Conservation (phyloP, 92 coral and sea anemone species). For the Plumapathes pennacea region DNA sequence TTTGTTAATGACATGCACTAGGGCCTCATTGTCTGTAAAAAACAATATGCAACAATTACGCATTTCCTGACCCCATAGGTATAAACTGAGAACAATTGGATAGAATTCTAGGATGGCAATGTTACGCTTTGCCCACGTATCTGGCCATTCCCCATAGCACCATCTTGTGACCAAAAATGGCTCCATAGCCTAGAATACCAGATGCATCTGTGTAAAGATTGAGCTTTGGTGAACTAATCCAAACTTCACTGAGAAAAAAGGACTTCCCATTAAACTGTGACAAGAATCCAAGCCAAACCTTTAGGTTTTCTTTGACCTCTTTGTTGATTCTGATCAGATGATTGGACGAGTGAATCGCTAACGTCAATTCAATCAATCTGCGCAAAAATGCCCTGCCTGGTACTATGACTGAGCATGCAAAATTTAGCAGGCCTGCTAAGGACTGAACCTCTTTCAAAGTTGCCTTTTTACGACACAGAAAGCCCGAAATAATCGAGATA, state of each 20-base stretch:
- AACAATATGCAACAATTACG: conserved; percentile 19
- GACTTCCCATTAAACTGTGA: conserved; percentile 23
- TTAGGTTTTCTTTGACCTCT: conserved; percentile 2
- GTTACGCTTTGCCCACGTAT: conserved; percentile 11
- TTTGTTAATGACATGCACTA: conserved; percentile 31
- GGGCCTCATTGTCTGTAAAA: conserved; percentile 26
- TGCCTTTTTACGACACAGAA: too few species aligned
- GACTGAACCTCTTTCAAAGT: conserved; percentile 45
- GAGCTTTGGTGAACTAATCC: conserved; percentile 7
- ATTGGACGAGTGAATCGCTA: conserved; percentile 16
- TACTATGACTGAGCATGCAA: conserved; percentile 39
- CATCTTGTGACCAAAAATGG: conserved; percentile 36
- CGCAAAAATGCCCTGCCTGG: conserved; percentile 56
- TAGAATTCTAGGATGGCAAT: conserved; percentile 35
- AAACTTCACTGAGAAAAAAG: conserved; percentile 17
- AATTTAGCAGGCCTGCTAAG: conserved; percentile 30
- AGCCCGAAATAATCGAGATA: too few species aligned
- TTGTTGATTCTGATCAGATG: conserved; percentile 9
- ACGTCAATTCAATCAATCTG: conserved; percentile 36
- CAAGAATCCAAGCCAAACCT: conserved; percentile 20
- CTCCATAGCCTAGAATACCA: conserved; percentile 25
- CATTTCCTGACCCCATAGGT: conserved; percentile 30
- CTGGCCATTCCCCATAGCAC: conserved; percentile 33
- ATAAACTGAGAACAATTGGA: conserved; percentile 25
- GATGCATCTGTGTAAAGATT: conserved; percentile 25